These are phyloP conservation scores for Lycaon pictus DNA, from an alignment of 2,113 vertebrate species.

Conservation along the genomic window DNA sequence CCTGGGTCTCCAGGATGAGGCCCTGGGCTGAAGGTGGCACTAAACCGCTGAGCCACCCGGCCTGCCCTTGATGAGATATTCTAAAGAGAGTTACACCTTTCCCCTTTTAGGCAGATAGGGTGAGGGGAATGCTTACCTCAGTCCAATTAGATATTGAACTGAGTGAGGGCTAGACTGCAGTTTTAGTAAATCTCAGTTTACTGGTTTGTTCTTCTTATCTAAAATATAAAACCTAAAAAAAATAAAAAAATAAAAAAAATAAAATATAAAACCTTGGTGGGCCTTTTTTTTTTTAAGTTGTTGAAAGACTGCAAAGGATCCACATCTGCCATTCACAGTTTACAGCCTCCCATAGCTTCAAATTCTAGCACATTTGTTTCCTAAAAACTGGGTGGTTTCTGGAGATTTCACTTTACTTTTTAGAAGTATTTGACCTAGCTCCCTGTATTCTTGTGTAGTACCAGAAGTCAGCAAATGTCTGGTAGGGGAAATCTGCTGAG, in stretches of 20 bases:
- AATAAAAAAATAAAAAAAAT: too few species aligned
- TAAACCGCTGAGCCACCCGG: too few species aligned
- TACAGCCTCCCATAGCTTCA: neutral
- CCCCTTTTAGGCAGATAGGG: neutral
- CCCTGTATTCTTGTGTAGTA: neutral
- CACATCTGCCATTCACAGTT: neutral
- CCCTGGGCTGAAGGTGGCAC: too few species aligned
- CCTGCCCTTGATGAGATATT: slow-evolving; percentile 22
- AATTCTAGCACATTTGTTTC: neutral
- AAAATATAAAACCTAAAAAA: neutral
- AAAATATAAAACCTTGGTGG: neutral
- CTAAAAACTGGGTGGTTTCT: neutral
- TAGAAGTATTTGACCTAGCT: slow-evolving; percentile 14
- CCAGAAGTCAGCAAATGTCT: slow-evolving; percentile 45
- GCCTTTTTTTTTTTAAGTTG: neutral
- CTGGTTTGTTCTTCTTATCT: slow-evolving; percentile 8
- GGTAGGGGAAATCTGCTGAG: slow-evolving; percentile 57
- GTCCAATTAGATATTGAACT: neutral
- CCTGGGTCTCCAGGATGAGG: too few species aligned
- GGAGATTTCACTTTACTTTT: slow-evolving; percentile 37
- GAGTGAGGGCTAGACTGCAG: neutral
- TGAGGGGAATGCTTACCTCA: neutral
- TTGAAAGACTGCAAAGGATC: neutral
- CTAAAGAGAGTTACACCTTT: neutral
- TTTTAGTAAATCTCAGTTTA: slow-evolving; percentile 1